Evolutionary conservation across 2,888 invertebrate species (phyloP).

Genomic region (Pristionchus arcanus): DNA sequence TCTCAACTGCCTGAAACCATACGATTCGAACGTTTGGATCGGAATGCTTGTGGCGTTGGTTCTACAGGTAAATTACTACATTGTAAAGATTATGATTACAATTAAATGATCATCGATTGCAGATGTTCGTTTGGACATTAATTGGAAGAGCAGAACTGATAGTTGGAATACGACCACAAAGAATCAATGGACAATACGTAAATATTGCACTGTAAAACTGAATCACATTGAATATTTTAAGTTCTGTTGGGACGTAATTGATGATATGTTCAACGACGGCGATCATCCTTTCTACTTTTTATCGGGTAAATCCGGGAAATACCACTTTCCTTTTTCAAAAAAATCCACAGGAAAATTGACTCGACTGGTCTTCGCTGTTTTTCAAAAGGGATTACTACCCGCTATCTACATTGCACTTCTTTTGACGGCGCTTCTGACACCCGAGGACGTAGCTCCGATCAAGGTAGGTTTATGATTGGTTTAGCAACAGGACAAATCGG

Average conservation of each 20-base stretch:
- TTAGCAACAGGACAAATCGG: too few relatives aligned
- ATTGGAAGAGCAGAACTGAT: neutral
- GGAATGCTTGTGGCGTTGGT: neutral
- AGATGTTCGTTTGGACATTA: neutral
- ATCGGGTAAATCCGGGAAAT: neutral
- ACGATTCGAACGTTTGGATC: neutral
- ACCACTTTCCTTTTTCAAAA: neutral
- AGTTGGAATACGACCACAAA: neutral
- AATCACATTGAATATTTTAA: neutral
- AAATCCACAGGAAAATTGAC: neutral
- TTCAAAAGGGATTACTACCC: neutral
- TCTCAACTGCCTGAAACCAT: constrained; percentile 12
- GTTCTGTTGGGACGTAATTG: constrained; percentile 4
- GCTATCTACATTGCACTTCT: constrained; percentile 12
- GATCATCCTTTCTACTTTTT: neutral
- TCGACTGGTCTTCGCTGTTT: neutral
- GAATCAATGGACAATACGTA: neutral
- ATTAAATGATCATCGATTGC: neutral
- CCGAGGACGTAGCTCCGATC: neutral
- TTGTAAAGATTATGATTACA: too few relatives aligned
- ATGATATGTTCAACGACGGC: constrained; percentile 23
- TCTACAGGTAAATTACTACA: too few relatives aligned
- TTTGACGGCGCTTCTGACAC: neutral
- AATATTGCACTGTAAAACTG: too few relatives aligned
- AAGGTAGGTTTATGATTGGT: neutral